These are phyloP conservation scores for Agrotis puta DNA, from an alignment of 2,888 invertebrate species.

Conservation along the genomic window DNA sequence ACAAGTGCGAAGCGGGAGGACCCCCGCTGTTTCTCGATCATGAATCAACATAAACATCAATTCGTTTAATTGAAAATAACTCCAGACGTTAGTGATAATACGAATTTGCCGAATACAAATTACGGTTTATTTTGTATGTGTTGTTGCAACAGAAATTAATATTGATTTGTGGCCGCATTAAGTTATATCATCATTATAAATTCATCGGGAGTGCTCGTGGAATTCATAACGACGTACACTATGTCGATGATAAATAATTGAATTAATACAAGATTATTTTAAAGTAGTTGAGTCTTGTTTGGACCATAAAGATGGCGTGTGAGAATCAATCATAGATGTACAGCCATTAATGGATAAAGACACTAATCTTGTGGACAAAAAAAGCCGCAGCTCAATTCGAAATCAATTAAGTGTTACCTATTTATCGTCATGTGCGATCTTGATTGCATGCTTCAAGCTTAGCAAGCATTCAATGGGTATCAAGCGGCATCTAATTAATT, in stretches of 20 bases:
- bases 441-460: constrained; percentile 53
- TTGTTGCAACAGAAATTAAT: constrained; percentile 65
- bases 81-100: constrained; percentile 68
- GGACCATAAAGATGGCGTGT: constrained; percentile 9
- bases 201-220: constrained; percentile 39
- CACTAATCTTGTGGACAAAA: constrained; percentile 12
- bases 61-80: constrained; percentile 84
- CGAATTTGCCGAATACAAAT: constrained; percentile 71
- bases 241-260: constrained; percentile 44
- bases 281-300: constrained; percentile 22
- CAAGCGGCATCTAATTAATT: constrained; percentile 78
- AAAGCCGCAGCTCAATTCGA: constrained; percentile 11
- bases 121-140: constrained; percentile 66
- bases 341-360: not conserved
- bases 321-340: constrained; percentile 24
- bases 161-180: constrained; percentile 65
- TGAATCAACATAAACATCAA: constrained; percentile 84
- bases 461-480: constrained; percentile 59
- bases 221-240: constrained; percentile 39
- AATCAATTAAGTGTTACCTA: constrained; percentile 40
- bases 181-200: constrained; percentile 61
- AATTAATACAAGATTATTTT: constrained; percentile 45
- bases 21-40: constrained; percentile 80
- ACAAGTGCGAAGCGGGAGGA: constrained; percentile 70
- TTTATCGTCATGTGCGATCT: constrained; percentile 59